These are phyloP conservation scores for Lithophane ornitopus DNA, from an alignment of 2,888 invertebrate species.

Conservation along the genomic window DNA sequence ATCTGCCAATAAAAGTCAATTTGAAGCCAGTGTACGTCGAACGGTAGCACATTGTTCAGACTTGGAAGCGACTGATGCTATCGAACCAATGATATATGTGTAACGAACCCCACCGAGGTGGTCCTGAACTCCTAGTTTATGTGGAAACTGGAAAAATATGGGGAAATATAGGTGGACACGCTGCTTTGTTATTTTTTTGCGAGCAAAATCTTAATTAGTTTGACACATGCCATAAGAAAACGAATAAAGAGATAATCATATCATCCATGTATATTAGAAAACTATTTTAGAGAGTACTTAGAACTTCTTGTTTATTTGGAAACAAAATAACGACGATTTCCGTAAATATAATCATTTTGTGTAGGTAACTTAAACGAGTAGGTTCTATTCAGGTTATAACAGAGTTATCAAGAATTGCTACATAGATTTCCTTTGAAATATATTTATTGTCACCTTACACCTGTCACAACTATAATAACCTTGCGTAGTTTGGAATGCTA, in stretches of 20 bases:
- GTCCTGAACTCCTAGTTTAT: slow-evolving; percentile 64
- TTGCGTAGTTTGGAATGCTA: slow-evolving; percentile 36
- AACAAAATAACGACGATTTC: not conserved
- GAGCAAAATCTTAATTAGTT: slow-evolving; percentile 12
- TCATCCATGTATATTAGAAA: not conserved
- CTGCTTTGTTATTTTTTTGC: not conserved
- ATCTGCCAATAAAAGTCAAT: slow-evolving; percentile 70
- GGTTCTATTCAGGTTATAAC: slow-evolving; percentile 8
- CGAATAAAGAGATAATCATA: not conserved
- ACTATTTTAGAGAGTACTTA: not conserved
- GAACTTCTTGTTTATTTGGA: not conserved
- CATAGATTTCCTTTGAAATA: not conserved
- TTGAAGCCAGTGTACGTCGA: slow-evolving; percentile 64
- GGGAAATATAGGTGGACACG: slow-evolving; percentile 43
- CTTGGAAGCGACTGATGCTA: slow-evolving; percentile 66
- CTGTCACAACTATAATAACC: slow-evolving; percentile 40
- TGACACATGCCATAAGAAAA: not conserved
- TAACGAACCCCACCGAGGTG: slow-evolving; percentile 67
- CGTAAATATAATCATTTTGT: not conserved
- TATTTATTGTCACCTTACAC: slow-evolving; percentile 46
- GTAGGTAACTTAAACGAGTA: not conserved
- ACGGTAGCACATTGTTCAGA: slow-evolving; percentile 69
- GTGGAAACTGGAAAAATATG: slow-evolving; percentile 64
- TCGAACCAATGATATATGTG: slow-evolving; percentile 69
- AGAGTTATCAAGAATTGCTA: not conserved